Conservation (phyloP, 2,797 vertebrate genomes). For the Malacoctenus gilli region DNA sequence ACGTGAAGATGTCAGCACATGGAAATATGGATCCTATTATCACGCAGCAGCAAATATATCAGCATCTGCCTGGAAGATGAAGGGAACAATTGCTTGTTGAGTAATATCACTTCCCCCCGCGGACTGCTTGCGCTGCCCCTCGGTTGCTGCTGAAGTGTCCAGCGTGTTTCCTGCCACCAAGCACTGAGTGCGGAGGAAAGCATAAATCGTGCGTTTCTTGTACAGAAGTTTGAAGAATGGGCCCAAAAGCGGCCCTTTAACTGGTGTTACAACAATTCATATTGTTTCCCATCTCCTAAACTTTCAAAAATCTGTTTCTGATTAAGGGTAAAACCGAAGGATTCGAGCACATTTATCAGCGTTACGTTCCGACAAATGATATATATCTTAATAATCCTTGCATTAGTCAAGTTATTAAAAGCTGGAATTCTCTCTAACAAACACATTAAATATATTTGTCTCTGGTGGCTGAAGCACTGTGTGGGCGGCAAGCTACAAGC, state of each 20-base stretch:
- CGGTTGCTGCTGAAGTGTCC: slow-evolving; percentile 55
- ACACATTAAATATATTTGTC: slow-evolving; percentile 22
- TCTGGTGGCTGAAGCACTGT: slow-evolving; percentile 13
- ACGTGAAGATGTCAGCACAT: slow-evolving; percentile 59
- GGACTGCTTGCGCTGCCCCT: slow-evolving; percentile 56
- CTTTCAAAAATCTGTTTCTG: no score
- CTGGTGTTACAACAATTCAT: slow-evolving; percentile 15
- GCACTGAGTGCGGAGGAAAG: slow-evolving; percentile 1
- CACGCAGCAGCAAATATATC: slow-evolving; percentile 67
- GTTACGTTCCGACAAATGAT: no score
- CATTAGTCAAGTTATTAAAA: slow-evolving; percentile 22
- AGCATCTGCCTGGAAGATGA: slow-evolving; percentile 62
- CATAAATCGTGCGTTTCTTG: slow-evolving; percentile 50
- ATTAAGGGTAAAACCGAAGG: not conserved
- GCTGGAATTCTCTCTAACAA: slow-evolving; percentile 23
- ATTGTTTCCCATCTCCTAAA: slow-evolving; percentile 16
- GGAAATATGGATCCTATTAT: slow-evolving; percentile 74
- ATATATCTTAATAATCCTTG: slow-evolving; percentile 19
- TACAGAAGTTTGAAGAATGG: slow-evolving; percentile 38
- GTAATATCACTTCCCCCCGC: slow-evolving; percentile 60
- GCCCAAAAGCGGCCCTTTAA: slow-evolving; percentile 14
- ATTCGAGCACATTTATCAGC: slow-evolving; percentile 24
- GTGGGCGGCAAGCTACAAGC: slow-evolving; percentile 11
- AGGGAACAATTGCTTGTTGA: slow-evolving; percentile 68
- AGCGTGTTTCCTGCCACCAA: slow-evolving; percentile 54